Percentiles rank a stretch among this genome's conserved stretches.
Evolutionary conservation across 1,140 invertebrate species (phyloP).

Genomic region (Drosophila insularis): DNA sequence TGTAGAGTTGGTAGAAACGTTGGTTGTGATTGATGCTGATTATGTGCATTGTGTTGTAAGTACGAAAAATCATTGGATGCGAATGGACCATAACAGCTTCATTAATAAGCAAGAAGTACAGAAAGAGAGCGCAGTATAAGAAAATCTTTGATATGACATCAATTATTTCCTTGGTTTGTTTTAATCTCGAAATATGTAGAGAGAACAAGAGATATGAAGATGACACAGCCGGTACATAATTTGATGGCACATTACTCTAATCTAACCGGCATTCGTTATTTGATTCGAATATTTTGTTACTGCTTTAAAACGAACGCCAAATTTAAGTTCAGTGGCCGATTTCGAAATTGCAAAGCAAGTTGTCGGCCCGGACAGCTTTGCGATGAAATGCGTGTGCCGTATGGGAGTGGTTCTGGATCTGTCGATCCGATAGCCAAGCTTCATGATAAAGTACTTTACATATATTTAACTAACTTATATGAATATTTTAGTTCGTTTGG

Average conservation of each 20-base stretch:
- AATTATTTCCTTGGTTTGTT: conserved; percentile 4
- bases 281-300: neutral
- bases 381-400: neutral
- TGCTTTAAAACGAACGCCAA: neutral
- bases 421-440: conserved; percentile 2
- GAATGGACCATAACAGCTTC: neutral
- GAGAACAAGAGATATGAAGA: conserved; percentile 6
- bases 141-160: conserved; percentile 9
- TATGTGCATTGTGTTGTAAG: conserved; percentile 1
- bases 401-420: neutral
- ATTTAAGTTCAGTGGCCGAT: neutral
- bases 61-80: neutral
- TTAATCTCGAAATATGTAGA: neutral
- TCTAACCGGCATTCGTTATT: neutral
- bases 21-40: neutral
- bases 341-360: neutral
- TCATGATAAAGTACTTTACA: conserved; percentile 12
- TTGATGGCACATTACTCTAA: neutral
- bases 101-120: neutral
- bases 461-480: conserved; percentile 10
- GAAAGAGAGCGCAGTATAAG: conserved; percentile 6
- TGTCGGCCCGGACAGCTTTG: neutral
- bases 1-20: neutral
- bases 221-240: conserved; percentile 15
- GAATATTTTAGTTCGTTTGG: conserved; percentile 41